Base-by-base conservation (phyloP, 2,113 vertebrate genomes). In the Tiliqua scincoides region DNA sequence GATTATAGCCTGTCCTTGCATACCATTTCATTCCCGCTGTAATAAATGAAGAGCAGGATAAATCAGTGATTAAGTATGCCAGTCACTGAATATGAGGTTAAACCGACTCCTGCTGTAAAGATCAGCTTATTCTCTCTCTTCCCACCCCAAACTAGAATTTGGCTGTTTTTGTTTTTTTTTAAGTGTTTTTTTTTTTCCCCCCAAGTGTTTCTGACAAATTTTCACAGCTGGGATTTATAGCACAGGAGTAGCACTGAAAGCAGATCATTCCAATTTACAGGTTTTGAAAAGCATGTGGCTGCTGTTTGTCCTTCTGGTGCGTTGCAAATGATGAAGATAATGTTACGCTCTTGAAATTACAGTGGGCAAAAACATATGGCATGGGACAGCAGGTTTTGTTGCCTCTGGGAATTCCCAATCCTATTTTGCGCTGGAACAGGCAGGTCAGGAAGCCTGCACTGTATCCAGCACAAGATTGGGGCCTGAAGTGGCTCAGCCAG, bases 1-100 rank as follows among this genome's bases (percentile, higher is more conserved):
- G 95, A 97, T 97, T 97, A 96, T 95, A 97, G 96, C 96, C 96
- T 96, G 95, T 96, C 95, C 96, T 95, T 96, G 96, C 96, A 96
- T 95, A 95, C 95, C 95, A 94, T 95, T 94, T 95, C 94, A 91
- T 95, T 94, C 90, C 76, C 95, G 95, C 95, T 95, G 96, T 95
- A 95, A 81, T 81, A 91, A 92, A 89, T 32, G 91, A 93, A 89
- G 93, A 92, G 93, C 92, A 84, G 85, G 94, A 96, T 96, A 95
- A 95, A 97, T 96, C 95, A 95, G 92, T 87, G 79, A 88, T 84
- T 89, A 95, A 94, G 90, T 93, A 96, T 94, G 96, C 89, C 75
- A 96, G 96, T 91, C 96, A 95, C 95, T 96, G 96, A 95, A 94
- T 94, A 96, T 93, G 95, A 94, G 93, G 83, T 92, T 72, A 75